Base-by-base conservation (phyloP, 2,888 invertebrate species). In the Emmelina monodactyla region DNA sequence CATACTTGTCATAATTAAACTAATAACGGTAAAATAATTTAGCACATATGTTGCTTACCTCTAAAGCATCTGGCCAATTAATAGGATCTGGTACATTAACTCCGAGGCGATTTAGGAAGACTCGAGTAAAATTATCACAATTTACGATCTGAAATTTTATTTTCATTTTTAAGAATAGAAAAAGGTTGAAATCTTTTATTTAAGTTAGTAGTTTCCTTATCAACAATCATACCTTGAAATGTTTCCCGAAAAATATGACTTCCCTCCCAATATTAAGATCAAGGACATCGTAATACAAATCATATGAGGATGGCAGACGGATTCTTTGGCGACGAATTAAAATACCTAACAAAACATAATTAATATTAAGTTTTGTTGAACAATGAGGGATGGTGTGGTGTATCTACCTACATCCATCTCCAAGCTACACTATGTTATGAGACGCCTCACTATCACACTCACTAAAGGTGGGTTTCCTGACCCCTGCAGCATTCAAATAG, bases 101-200 rank as follows among this genome's bases (percentile, higher is more conserved):
- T 2, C 96, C 96, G 35, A 91, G 85, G 31, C 91, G 87, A 57
- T 90, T 89, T 4, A 96, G 69, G 63, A 94, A 96, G 34, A 85
- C 86, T 44, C 92, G 79, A 0, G 96, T 95, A 57, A 94, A 96
- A 45, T 85, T 83, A 59, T 97, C 96, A 58, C 95, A 95, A 47
- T 88, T 85, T 1, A 88, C 87, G 33, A 97, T 88, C 78, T 91
- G 86, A 13, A 29, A 29, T 6, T 19, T 19, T 19, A 19, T 19
- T 19, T 19, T 6, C 19, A 19, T n/a, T n/a, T n/a, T n/a, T n/a
- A n/a, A n/a, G 9, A 19, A 6, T 19, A 19, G 19, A 19, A 19
- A 19, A 6, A 19, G n/a, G n/a, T n/a, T n/a, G n/a, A n/a, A n/a
- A n/a, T n/a, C n/a, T n/a, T n/a, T n/a, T n/a, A n/a, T 19, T 19